A percentile compares a stretch with the other conserved stretches of the same genome.
These are phyloP conservation scores for Dipodomys stephensi DNA, from an alignment of 2,113 vertebrate species.

Conservation along the genomic window DNA sequence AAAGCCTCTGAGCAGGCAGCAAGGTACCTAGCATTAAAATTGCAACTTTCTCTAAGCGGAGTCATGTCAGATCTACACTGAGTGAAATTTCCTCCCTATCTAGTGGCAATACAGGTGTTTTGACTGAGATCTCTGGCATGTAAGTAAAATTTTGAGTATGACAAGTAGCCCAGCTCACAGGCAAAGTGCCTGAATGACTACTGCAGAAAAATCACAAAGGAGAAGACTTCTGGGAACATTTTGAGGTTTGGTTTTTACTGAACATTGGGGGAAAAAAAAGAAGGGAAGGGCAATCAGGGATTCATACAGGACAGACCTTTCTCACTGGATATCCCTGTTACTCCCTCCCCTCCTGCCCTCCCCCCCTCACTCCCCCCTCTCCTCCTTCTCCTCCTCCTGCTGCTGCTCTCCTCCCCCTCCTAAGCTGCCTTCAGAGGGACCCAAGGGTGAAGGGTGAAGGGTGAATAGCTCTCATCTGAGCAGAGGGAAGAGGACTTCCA, in stretches of 20 bases:
- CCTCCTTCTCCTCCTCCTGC: no score
- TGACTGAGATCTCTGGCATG: neutral
- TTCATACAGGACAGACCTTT: neutral
- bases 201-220: neutral
- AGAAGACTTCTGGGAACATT: neutral
- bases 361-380: no score
- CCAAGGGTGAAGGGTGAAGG: fast-evolving
- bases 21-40: no score
- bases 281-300: neutral
- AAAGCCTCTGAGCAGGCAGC: neutral
- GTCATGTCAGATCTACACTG: neutral
- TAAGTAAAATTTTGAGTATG: neutral
- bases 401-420: neutral
- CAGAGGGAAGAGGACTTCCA: neutral
- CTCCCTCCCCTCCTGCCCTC: neutral
- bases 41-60: neutral
- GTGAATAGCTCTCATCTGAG: neutral
- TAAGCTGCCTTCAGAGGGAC: no score
- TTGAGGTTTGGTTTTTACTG: neutral
- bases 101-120: neutral
- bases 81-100: neutral
- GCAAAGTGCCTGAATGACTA: no score
- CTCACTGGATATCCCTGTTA: no score
- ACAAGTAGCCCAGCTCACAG: neutral
- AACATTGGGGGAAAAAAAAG: neutral